A percentile compares a stretch with the other conserved stretches of the same genome.
Evolutionary conservation across 2,888 invertebrate genomes (phyloP).

Genomic region (Hanleya hanleyi): DNA sequence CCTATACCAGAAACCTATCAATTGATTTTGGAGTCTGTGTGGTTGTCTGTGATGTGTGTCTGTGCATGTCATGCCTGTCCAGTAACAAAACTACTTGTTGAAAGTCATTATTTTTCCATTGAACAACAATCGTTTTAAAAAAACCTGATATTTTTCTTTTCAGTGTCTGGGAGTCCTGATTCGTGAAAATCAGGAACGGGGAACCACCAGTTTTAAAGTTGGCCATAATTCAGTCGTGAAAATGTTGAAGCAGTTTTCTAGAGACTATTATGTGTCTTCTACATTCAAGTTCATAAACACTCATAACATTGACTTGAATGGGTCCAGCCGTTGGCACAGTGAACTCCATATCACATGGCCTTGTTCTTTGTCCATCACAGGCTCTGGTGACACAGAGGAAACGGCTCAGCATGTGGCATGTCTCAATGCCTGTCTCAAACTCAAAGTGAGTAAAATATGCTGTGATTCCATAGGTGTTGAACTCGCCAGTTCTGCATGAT

Average conservation of each 20-base stretch:
- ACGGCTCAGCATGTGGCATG: constrained; percentile 36
- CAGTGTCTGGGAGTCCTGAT: constrained; percentile 15
- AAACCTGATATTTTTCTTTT: not conserved
- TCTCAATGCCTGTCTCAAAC: constrained; percentile 35
- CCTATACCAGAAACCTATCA: too few relatives aligned
- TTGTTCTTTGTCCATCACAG: constrained; percentile 26
- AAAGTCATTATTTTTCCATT: not conserved
- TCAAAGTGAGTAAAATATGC: constrained; percentile 45
- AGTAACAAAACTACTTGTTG: not conserved
- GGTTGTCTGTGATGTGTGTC: too few relatives aligned
- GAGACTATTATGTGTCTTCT: too few relatives aligned
- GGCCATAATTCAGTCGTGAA: too few relatives aligned
- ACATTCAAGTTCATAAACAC: constrained; percentile 19
- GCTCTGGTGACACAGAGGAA: constrained; percentile 20
- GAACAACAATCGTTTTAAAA: not conserved
- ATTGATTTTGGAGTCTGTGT: too few relatives aligned
- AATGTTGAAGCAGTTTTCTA: too few relatives aligned
- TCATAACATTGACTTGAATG: constrained; percentile 12
- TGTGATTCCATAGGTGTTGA: too few relatives aligned
- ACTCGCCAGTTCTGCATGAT: too few relatives aligned
- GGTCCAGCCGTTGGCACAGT: constrained; percentile 25
- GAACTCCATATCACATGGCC: constrained; percentile 36
- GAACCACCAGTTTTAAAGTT: too few relatives aligned
- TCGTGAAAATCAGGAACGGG: not conserved
- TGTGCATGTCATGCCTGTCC: too few relatives aligned